A percentile compares a stretch with the other conserved stretches of the same genome.
Evolutionary conservation across 2,888 invertebrate genomes (phyloP).

Genomic region (Andrena chrysosceles): DNA sequence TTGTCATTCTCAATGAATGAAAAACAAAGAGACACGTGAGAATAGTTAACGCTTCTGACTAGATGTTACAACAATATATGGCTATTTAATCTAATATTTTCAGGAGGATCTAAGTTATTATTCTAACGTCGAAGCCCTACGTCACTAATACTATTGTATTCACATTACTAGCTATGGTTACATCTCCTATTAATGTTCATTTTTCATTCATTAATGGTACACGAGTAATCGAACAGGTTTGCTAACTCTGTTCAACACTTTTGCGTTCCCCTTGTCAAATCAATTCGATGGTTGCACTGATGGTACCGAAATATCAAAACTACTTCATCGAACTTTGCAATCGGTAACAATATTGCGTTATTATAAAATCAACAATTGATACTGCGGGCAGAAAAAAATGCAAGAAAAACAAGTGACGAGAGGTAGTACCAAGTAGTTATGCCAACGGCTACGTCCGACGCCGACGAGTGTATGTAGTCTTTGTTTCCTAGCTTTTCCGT

Average conservation of each 20-base stretch:
- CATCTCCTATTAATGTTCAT: background rate
- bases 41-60: conserved; percentile 41
- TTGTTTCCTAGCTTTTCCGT: background rate
- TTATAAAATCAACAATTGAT: conserved; percentile 9
- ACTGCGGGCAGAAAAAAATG: background rate
- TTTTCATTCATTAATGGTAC: background rate
- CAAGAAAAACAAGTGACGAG: conserved; percentile 16
- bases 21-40: background rate
- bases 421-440: conserved; percentile 23
- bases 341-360: background rate
- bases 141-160: conserved; percentile 1
- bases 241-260: background rate
- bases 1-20: background rate
- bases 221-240: background rate
- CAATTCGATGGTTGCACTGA: background rate
- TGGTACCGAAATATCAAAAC: background rate
- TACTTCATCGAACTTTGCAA: background rate
- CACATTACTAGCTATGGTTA: background rate
- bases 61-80: conserved; percentile 44
- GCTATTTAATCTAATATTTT: conserved; percentile 30
- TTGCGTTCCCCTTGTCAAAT: background rate
- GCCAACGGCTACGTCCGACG: conserved; percentile 9
- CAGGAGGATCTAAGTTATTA: conserved; percentile 4
- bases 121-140: background rate
- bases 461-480: conserved; percentile 38